A percentile compares a stretch with the other conserved stretches of the same genome.
These are phyloP conservation scores for Leptinotarsa texana DNA, from an alignment of 1,140 invertebrate genomes.

Conservation along the genomic window DNA sequence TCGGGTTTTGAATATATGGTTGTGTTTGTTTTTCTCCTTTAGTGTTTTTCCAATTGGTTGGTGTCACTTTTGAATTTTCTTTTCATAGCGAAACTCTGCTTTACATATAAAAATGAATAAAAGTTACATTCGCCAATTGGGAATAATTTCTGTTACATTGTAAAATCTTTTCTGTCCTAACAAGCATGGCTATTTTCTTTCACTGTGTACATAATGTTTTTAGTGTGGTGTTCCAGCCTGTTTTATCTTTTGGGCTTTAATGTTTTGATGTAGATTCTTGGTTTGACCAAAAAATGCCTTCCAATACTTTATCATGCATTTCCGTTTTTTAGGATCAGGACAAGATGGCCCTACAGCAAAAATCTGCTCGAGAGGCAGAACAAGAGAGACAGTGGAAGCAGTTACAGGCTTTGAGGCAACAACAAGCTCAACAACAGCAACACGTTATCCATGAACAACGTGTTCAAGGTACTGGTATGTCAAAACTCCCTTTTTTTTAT, in stretches of 20 bases:
- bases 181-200: constrained; percentile 14
- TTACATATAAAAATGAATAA: background rate
- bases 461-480: constrained; percentile 63
- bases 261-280: background rate
- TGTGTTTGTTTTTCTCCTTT: constrained; percentile 2
- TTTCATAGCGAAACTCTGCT: no score
- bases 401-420: constrained; percentile 76
- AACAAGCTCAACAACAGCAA: constrained; percentile 80
- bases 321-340: constrained; percentile 68
- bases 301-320: background rate
- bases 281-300: background rate
- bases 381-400: constrained; percentile 88
- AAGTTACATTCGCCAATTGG: background rate
- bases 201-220: constrained; percentile 12
- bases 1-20: background rate
- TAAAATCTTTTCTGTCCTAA: background rate
- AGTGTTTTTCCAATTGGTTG: background rate
- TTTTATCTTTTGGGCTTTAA: constrained; percentile 26
- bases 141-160: background rate
- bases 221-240: constrained; percentile 8
- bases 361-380: constrained; percentile 75
- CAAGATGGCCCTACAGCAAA: constrained; percentile 65
- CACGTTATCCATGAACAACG: constrained; percentile 77
- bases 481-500: constrained; percentile 4
- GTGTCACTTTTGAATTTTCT: no score